Evolutionary conservation across 2,888 invertebrate genomes (phyloP), one percentile per base, ranked within the genome.

Genomic region (Drosophila mulleri): DNA sequence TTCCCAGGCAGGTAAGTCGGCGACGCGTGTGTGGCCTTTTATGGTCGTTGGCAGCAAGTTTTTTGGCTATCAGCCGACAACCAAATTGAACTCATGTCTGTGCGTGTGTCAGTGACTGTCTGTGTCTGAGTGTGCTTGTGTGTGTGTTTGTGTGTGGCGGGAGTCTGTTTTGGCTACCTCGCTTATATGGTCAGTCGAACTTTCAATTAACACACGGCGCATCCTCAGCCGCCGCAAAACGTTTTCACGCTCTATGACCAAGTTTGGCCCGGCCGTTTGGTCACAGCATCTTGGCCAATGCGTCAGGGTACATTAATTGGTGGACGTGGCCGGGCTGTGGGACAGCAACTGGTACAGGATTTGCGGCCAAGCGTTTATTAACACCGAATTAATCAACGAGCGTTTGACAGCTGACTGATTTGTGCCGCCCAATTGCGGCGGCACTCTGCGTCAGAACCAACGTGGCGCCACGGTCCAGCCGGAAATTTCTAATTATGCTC

Each of bases 401-500:
- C 87, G 82, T 88, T 82, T 88, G 86, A 86, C 86, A 87, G 84
- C 62, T 86, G 89, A 86, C 78, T 88, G 86, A 88, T 86, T 86
- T 87, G 89, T 82, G 78, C 71, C 67, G 39, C 42, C 67, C 66
- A 47, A 47, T 58, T 18, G 58, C 65, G 20, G 47, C 52, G 12
- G 20, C 60, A 67, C 53, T 23, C n/a, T 65, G 72, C 75, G 54
- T 64, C 57, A 63, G 67, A 77, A 70, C 75, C 62, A 26, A 26
- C 5, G 64, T 78, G 86, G 86, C 86, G 86, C 86, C 86, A 88
- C 42, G 18, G 67, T 58, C 69, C 61, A 58, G 72, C 57, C 68
- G 64, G 67, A 70, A 71, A 86, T 72, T 80, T 79, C 76, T 74
- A 84, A 86, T 86, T 83, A 86, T 59, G 39, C 20, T 29, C 29